Evolutionary conservation across 2,113 vertebrate species (phyloP).

Genomic region (Osmerus eperlanus): DNA sequence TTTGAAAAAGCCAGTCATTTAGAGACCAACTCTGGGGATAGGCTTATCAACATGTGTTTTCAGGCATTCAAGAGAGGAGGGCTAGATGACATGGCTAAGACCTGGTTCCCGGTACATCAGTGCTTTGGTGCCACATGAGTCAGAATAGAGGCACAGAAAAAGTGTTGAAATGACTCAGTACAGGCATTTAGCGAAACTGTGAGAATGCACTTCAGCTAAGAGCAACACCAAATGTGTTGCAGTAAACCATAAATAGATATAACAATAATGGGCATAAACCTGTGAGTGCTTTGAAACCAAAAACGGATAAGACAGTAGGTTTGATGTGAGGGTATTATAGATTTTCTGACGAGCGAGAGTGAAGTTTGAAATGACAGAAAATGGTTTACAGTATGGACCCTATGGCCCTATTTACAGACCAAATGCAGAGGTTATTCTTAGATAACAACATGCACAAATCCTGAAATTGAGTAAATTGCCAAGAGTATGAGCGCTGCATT

Average conservation of each 20-base stretch:
- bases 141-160: too few species aligned
- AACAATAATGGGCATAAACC: too few species aligned
- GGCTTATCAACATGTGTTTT: background rate
- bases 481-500: constrained; percentile 33
- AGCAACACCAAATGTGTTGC: background rate
- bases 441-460: constrained; percentile 28
- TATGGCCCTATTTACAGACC: constrained; percentile 23
- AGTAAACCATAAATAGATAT: too few species aligned
- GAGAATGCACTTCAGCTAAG: background rate
- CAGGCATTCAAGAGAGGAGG: background rate
- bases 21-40: background rate
- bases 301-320: too few species aligned
- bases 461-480: constrained; percentile 43
- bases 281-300: too few species aligned
- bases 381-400: constrained; percentile 35
- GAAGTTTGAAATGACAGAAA: constrained; percentile 35
- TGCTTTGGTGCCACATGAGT: too few species aligned
- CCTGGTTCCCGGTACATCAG: too few species aligned
- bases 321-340: too few species aligned
- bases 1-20: constrained; percentile 14
- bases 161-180: too few species aligned
- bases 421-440: constrained; percentile 23
- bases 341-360: background rate
- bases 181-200: background rate
- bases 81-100: background rate